These are phyloP conservation scores for Apotomis turbidana DNA, from an alignment of 2,888 invertebrate genomes.

Conservation along the genomic window DNA sequence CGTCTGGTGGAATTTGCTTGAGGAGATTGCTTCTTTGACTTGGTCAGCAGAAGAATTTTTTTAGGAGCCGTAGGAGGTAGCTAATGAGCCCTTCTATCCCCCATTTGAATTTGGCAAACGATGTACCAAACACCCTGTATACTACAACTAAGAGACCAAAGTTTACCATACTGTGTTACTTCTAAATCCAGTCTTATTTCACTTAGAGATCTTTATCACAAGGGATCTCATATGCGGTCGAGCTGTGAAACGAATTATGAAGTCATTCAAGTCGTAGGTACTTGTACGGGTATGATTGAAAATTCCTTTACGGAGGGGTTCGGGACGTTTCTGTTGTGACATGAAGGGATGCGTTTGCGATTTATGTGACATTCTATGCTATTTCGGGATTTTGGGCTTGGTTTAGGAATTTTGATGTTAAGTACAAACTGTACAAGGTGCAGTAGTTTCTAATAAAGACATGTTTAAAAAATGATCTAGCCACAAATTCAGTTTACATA, in stretches of 20 bases:
- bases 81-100: too few species aligned
- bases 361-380: conserved; percentile 55
- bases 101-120: too few species aligned
- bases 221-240: conserved; percentile 59
- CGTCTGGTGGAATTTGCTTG: too few species aligned
- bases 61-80: too few species aligned
- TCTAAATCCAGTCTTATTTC: conserved; percentile 47
- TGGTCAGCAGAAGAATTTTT: too few species aligned
- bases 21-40: too few species aligned
- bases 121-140: too few species aligned
- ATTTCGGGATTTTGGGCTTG: conserved; percentile 55
- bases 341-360: conserved; percentile 62
- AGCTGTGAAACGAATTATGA: conserved; percentile 70
- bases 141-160: conserved; percentile 34
- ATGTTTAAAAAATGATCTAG: too few species aligned
- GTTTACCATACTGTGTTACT: conserved; percentile 32
- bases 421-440: background rate
- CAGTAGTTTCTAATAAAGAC: too few species aligned
- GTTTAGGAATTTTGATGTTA: conserved; percentile 38
- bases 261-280: conserved; percentile 53
- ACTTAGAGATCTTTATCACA: conserved; percentile 61
- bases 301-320: conserved; percentile 71
- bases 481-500: too few species aligned
- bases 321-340: conserved; percentile 68
- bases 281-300: conserved; percentile 73